These are phyloP conservation scores for Drosophila trapezifrons DNA, from an alignment of 1,140 invertebrate species.

Conservation along the genomic window DNA sequence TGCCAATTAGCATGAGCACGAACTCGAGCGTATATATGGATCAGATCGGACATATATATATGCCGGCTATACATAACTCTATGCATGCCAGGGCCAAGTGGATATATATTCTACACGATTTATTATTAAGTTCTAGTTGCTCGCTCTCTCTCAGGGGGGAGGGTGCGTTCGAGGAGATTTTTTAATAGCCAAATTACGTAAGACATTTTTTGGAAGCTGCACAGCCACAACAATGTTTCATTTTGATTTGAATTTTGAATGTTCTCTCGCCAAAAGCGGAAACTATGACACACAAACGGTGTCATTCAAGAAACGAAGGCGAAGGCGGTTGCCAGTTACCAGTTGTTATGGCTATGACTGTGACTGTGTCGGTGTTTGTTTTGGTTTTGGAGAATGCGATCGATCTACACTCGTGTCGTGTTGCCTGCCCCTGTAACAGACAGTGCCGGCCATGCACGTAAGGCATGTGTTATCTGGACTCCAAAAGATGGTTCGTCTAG, in stretches of 20 bases:
- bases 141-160: constrained; percentile 5
- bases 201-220: constrained; percentile 46
- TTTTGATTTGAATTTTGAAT: constrained; percentile 28
- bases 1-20: constrained; percentile 16
- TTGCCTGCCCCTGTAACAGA: background rate
- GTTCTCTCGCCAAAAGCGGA: constrained; percentile 51
- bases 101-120: constrained; percentile 19
- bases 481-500: background rate
- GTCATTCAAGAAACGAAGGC: constrained; percentile 26
- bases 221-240: constrained; percentile 33
- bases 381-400: constrained; percentile 29
- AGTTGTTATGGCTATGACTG: background rate
- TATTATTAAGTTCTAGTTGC: constrained; percentile 37
- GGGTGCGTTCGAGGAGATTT: constrained; percentile 17
- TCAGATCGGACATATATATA: constrained; percentile 2
- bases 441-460: constrained; percentile 7
- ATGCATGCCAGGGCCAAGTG: constrained; percentile 33
- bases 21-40: background rate
- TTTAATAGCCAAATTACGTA: constrained; percentile 68
- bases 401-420: constrained; percentile 11
- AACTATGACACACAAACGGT: constrained; percentile 63
- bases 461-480: too few relatives aligned
- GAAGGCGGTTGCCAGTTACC: constrained; percentile 9
- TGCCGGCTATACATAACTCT: constrained; percentile 17
- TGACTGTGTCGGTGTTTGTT: constrained; percentile 10